Evolutionary conservation across 2,797 vertebrate genomes (phyloP).

Genomic region (Cyprinodon diabolis): DNA sequence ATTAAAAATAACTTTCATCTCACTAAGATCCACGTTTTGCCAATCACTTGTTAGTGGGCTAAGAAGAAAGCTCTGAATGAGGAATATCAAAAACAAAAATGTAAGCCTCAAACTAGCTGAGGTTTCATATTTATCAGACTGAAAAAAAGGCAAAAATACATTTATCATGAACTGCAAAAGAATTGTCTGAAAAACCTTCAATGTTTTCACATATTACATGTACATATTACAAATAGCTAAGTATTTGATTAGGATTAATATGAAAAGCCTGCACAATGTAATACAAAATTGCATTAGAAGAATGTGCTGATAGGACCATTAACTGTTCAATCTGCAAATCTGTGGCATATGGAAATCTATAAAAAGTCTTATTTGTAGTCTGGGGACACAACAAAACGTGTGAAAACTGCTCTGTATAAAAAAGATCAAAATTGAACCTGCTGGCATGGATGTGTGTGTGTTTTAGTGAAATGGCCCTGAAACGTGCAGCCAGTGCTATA

Average conservation of each 20-base stretch:
- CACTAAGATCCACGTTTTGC: background rate
- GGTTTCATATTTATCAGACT: too few relatives aligned
- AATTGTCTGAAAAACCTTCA: too few relatives aligned
- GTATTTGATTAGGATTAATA: background rate
- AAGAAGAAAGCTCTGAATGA: background rate
- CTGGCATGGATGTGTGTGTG: background rate
- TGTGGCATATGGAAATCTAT: too few relatives aligned
- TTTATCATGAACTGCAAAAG: too few relatives aligned
- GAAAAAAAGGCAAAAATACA: too few relatives aligned
- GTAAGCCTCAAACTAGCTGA: background rate
- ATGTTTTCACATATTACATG: background rate
- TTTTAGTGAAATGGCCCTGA: background rate
- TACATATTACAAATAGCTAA: background rate
- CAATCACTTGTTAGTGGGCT: background rate
- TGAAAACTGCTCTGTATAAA: background rate
- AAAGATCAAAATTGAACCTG: background rate
- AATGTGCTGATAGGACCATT: background rate
- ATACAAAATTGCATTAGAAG: background rate
- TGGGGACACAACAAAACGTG: background rate
- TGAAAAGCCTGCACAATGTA: background rate
- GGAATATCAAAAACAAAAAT: background rate
- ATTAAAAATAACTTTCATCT: background rate
- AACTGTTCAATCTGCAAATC: background rate
- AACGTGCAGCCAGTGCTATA: background rate
- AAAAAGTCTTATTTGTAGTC: background rate